phyloP scores from a whole-genome alignment of 2,797 vertebrate genomes.

The Cyclopterus lumpus region DNA sequence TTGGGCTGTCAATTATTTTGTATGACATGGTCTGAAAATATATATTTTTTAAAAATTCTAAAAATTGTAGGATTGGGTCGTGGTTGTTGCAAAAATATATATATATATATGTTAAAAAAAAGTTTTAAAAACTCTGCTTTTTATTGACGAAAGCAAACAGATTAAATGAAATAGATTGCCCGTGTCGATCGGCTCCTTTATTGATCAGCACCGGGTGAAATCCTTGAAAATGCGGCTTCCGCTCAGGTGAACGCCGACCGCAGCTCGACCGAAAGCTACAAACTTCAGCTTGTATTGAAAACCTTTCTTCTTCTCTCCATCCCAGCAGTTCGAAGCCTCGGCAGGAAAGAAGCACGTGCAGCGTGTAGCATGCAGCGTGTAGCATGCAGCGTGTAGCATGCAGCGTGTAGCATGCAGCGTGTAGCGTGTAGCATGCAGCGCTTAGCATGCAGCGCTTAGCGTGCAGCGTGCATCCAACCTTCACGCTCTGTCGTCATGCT shows the following conservation, averaged over 20 bases:
- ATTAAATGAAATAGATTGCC: background rate
- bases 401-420: too few species aligned
- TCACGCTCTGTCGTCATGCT: constrained; percentile 16
- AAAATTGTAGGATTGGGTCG: too few species aligned
- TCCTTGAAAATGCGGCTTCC: background rate
- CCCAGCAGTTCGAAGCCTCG: constrained; percentile 20
- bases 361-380: too few species aligned
- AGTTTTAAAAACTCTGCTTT: background rate
- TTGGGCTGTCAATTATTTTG: background rate
- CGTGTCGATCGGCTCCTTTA: background rate
- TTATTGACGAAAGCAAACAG: background rate
- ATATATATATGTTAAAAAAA: too few species aligned
- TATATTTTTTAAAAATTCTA: too few species aligned
- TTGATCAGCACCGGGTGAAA: background rate
- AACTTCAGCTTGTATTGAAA: background rate
- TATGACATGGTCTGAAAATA: too few species aligned
- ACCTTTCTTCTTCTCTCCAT: background rate
- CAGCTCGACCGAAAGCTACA: constrained; percentile 8
- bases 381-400: too few species aligned
- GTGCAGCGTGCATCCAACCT: constrained; percentile 34
- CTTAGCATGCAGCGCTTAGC: too few species aligned
- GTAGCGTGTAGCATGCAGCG: too few species aligned
- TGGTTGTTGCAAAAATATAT: background rate
- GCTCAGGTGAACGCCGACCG: background rate
- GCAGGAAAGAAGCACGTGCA: constrained; percentile 17